phyloP scores from a whole-genome alignment of 1,140 invertebrate genomes.

The Macrocentrus cingulum region DNA sequence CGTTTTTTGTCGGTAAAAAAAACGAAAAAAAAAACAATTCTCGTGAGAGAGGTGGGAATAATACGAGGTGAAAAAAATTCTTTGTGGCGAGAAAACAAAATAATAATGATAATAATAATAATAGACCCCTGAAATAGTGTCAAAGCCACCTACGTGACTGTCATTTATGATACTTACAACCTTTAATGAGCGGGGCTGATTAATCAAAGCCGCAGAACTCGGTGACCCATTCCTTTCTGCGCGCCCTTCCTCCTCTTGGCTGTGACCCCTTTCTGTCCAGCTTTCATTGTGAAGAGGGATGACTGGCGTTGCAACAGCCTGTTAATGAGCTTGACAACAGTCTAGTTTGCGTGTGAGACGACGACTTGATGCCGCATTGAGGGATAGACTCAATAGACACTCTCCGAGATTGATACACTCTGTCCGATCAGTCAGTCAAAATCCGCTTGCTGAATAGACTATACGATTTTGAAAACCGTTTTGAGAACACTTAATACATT shows the following conservation, averaged over 20 bases:
- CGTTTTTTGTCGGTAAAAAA: neutral
- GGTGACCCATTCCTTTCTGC: neutral
- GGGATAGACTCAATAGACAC: no score
- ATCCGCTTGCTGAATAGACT: no score
- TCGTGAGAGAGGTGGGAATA: conserved; percentile 9
- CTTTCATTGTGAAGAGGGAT: neutral
- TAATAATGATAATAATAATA: conserved; percentile 11
- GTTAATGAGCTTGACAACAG: no score
- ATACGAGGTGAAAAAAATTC: conserved; percentile 7
- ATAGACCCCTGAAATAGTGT: conserved; percentile 30
- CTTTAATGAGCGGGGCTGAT: conserved; percentile 37
- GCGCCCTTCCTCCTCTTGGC: neutral
- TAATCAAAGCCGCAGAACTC: conserved; percentile 29
- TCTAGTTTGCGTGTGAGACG: no score
- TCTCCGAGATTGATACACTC: no score
- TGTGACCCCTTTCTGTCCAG: conserved; percentile 3
- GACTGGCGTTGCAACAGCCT: no score
- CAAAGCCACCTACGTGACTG: conserved; percentile 21
- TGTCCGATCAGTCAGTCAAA: no score
- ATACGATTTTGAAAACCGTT: no score
- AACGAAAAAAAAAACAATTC: conserved; percentile 6
- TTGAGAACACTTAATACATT: no score
- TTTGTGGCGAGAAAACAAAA: conserved; percentile 6
- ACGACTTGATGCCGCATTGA: no score
- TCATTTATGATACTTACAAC: conserved; percentile 24